A percentile compares a stretch with the other conserved stretches of the same genome.
Evolutionary conservation across 2,113 vertebrate species (phyloP).

Genomic region (Triplophysa rosa): DNA sequence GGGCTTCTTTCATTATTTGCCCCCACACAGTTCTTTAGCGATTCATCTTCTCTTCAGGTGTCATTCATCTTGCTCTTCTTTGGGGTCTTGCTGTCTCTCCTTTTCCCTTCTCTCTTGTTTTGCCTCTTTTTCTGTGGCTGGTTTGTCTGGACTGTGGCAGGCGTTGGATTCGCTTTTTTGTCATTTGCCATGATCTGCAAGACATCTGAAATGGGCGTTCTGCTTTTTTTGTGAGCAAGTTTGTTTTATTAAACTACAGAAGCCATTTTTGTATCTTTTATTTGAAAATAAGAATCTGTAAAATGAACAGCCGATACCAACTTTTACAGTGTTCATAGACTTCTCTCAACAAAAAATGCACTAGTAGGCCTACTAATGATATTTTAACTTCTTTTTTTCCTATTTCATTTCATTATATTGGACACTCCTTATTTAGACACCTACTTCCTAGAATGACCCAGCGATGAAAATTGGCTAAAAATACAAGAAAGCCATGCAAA

Average conservation of each 20-base stretch:
- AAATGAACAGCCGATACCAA: too few species aligned
- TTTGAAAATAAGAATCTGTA: too few species aligned
- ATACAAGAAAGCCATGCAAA: neutral
- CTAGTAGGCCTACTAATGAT: too few species aligned
- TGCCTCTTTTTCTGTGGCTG: neutral
- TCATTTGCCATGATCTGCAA: constrained; percentile 1
- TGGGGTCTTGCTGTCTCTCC: neutral
- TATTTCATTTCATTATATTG: too few species aligned
- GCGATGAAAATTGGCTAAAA: neutral
- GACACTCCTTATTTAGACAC: too few species aligned
- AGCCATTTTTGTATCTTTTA: too few species aligned
- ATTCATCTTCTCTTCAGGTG: constrained; percentile 56
- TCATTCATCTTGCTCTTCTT: constrained; percentile 52
- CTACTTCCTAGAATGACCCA: too few species aligned
- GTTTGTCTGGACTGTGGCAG: constrained; percentile 20
- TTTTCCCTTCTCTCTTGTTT: constrained; percentile 35
- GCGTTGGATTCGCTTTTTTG: constrained; percentile 27
- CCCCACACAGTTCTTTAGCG: constrained; percentile 46
- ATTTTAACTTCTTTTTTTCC: too few species aligned
- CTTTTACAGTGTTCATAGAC: too few species aligned
- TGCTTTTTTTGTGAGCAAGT: constrained; percentile 6
- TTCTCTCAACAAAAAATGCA: too few species aligned
- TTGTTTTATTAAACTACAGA: too few species aligned
- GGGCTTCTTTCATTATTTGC: constrained; percentile 21
- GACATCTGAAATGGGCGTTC: constrained; percentile 27